These are phyloP conservation scores for Dryobotodes eremita DNA, from an alignment of 2,888 invertebrate genomes.

Conservation along the genomic window DNA sequence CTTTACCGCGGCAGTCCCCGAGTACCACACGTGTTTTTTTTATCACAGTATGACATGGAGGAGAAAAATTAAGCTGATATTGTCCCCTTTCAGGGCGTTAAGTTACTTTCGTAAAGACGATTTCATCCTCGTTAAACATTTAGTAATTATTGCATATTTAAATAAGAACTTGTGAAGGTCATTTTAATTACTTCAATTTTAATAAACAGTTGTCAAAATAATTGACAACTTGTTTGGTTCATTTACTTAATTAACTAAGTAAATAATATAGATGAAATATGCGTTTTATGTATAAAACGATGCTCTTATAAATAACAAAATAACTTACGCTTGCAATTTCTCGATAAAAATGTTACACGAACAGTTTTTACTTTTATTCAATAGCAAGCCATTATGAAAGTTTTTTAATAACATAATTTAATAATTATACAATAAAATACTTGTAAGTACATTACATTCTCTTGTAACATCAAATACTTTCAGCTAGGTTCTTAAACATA, in stretches of 20 bases:
- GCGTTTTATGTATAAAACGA: background rate
- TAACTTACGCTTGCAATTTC: background rate
- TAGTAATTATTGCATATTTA: background rate
- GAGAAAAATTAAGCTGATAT: no score
- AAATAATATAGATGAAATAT: background rate
- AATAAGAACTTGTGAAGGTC: background rate
- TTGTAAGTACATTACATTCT: background rate
- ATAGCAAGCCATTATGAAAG: slow-evolving; percentile 11
- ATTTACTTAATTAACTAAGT: background rate
- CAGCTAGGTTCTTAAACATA: background rate
- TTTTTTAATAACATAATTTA: background rate
- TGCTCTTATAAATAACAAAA: background rate
- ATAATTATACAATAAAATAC: slow-evolving; percentile 2
- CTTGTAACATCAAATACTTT: background rate
- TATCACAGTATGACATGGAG: no score
- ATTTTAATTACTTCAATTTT: background rate
- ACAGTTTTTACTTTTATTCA: slow-evolving; percentile 32
- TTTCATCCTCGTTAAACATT: background rate
- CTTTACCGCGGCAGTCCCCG: no score
- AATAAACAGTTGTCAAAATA: background rate
- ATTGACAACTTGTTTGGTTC: background rate
- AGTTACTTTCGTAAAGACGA: background rate
- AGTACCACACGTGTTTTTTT: no score
- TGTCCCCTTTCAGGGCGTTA: background rate
- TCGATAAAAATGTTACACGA: slow-evolving; percentile 15